Conservation (phyloP, 2,888 invertebrate species). For the Aquatica leii region DNA sequence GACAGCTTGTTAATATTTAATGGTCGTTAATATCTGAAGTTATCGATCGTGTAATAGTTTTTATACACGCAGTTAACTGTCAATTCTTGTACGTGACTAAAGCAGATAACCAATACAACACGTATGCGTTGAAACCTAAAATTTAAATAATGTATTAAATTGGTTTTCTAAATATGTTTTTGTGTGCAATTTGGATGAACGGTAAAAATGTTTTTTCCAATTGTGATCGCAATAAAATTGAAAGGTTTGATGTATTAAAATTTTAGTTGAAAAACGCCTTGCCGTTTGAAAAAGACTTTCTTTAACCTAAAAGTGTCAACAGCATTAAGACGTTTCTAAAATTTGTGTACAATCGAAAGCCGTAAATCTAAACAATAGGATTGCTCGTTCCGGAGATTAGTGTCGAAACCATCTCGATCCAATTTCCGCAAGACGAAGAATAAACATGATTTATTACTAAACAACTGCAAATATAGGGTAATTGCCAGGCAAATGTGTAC, state of each 20-base stretch:
- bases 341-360: neutral
- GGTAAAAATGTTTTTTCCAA: neutral
- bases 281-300: neutral
- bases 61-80: no score
- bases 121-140: no score
- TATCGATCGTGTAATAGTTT: no score
- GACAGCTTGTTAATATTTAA: neutral
- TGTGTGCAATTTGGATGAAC: neutral
- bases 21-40: no score
- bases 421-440: constrained; percentile 21
- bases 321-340: neutral
- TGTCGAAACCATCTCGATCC: constrained; percentile 14
- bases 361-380: constrained; percentile 15
- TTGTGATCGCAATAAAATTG: no score
- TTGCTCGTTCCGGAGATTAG: constrained; percentile 16
- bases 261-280: no score
- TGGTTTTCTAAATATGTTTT: no score
- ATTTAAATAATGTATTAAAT: no score
- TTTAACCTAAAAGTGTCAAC: neutral
- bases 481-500: constrained; percentile 38
- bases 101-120: no score
- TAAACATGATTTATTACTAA: constrained; percentile 36
- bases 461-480: constrained; percentile 34
- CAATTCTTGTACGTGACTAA: no score
- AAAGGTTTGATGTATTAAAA: no score